Evolutionary conservation across 1,140 invertebrate genomes (phyloP).

Genomic region (Dreissena rostriformis): DNA sequence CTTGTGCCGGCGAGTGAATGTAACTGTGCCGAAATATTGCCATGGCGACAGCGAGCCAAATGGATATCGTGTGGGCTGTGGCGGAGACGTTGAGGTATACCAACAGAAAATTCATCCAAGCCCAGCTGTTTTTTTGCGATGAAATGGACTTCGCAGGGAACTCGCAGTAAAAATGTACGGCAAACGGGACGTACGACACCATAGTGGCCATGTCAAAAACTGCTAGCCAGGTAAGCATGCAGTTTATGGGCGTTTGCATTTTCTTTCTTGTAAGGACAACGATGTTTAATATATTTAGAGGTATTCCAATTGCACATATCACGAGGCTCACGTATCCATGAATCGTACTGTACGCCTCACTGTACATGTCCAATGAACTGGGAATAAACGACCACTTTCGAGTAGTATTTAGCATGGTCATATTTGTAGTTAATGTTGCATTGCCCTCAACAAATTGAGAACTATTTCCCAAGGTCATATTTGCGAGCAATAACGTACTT

Average conservation of each 20-base stretch:
- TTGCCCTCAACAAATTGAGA: too few species aligned
- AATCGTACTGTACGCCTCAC: constrained; percentile 78
- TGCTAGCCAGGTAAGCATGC: constrained; percentile 91
- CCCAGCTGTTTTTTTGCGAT: constrained; percentile 56
- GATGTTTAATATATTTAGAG: constrained; percentile 95
- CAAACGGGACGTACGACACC: constrained; percentile 93
- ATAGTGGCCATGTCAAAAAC: constrained; percentile 93
- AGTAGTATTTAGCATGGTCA: too few species aligned
- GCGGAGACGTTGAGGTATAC: constrained; percentile 85
- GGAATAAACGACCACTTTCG: too few species aligned
- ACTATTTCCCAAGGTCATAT: too few species aligned
- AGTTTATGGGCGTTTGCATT: constrained; percentile 92
- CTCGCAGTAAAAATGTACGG: constrained; percentile 84
- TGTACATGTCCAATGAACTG: not conserved
- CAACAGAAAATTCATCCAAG: constrained; percentile 75
- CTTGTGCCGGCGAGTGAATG: constrained; percentile 85
- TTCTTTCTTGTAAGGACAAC: constrained; percentile 93
- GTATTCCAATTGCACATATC: constrained; percentile 93
- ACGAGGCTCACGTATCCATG: constrained; percentile 88
- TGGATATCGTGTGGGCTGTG: constrained; percentile 95
- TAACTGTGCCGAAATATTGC: constrained; percentile 96
- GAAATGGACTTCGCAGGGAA: constrained; percentile 49
- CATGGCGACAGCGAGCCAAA: constrained; percentile 94
- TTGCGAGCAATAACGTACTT: too few species aligned
- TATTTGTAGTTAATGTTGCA: too few species aligned